phyloP scores from a whole-genome alignment of 2,113 vertebrate species.

The Hirundichthys speculiger region DNA sequence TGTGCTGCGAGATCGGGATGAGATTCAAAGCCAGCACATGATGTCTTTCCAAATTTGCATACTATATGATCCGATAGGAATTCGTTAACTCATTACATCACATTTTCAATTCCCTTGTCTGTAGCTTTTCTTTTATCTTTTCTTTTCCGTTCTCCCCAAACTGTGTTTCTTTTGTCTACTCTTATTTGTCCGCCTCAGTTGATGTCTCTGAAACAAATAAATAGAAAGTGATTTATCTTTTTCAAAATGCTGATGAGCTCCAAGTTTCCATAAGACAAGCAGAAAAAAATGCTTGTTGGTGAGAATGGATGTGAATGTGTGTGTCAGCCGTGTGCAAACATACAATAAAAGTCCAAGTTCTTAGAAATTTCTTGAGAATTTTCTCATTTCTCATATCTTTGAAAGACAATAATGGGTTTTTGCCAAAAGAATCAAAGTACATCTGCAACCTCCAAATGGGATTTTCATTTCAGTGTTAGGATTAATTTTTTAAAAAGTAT shows the following conservation, averaged over 20 bases:
- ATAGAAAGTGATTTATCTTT: slow-evolving; percentile 11
- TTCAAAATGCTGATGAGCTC: slow-evolving; percentile 10
- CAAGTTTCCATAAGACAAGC: neutral
- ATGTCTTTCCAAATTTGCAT: slow-evolving; percentile 48
- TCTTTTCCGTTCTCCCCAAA: neutral
- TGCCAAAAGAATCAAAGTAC: slow-evolving; percentile 38
- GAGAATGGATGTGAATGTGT: neutral
- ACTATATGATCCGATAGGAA: slow-evolving; percentile 39
- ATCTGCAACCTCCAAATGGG: slow-evolving; percentile 36
- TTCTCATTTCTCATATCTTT: slow-evolving; percentile 6
- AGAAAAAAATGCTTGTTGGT: neutral
- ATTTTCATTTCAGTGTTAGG: slow-evolving; percentile 50
- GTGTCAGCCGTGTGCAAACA: slow-evolving; percentile 48
- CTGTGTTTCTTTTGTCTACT: slow-evolving; percentile 8
- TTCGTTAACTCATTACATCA: slow-evolving; percentile 39
- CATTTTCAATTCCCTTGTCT: slow-evolving; percentile 34
- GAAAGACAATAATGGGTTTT: slow-evolving; percentile 24
- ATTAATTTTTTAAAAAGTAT: too few species aligned
- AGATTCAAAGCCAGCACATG: slow-evolving; percentile 33
- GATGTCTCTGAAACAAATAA: slow-evolving; percentile 20
- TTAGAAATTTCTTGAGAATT: neutral
- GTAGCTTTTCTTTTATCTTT: slow-evolving; percentile 24
- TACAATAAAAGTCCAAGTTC: slow-evolving; percentile 6
- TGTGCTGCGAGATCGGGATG: slow-evolving; percentile 40
- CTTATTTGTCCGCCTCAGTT: slow-evolving; percentile 4